These are phyloP conservation scores for Agrenia bidenticulata DNA, from an alignment of 2,888 invertebrate genomes.

Conservation along the genomic window DNA sequence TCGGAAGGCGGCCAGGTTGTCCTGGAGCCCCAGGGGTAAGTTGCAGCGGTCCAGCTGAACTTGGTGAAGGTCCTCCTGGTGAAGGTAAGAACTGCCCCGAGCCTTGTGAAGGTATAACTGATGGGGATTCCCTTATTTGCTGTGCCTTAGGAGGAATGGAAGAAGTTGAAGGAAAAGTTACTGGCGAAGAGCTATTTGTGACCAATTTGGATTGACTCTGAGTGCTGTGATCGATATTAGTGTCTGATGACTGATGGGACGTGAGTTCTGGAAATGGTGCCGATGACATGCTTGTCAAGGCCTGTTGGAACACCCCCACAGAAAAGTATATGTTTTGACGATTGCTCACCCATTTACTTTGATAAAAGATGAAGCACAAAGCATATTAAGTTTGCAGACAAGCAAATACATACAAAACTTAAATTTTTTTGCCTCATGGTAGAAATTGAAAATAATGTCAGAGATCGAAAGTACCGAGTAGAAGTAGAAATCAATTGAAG, in stretches of 20 bases:
- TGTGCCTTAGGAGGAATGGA: constrained; percentile 22
- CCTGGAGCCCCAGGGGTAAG: constrained; percentile 12
- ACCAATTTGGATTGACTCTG: constrained; percentile 63
- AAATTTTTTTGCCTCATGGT: no score
- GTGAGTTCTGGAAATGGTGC: constrained; percentile 56
- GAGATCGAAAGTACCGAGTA: no score
- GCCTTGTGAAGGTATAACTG: neutral
- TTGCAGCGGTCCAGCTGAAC: constrained; percentile 25
- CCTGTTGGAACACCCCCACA: constrained; percentile 59
- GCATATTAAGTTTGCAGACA: neutral
- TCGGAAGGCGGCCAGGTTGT: constrained; percentile 49
- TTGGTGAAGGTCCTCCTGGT: constrained; percentile 18
- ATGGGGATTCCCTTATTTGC: neutral
- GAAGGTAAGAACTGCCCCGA: neutral
- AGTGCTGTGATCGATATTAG: constrained; percentile 63
- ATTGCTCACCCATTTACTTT: neutral
- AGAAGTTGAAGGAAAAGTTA: constrained; percentile 24
- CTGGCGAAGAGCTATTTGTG: constrained; percentile 12
- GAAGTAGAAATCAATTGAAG: no score
- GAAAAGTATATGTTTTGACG: constrained; percentile 4
- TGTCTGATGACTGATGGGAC: constrained; percentile 28
- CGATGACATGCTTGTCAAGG: constrained; percentile 74
- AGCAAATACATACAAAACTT: no score
- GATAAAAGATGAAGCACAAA: neutral
- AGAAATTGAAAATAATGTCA: no score